Evolutionary conservation across 2,797 vertebrate genomes (phyloP), one percentile per base, ranked within the genome.

Genomic region (Chloroceryle amazona): DNA sequence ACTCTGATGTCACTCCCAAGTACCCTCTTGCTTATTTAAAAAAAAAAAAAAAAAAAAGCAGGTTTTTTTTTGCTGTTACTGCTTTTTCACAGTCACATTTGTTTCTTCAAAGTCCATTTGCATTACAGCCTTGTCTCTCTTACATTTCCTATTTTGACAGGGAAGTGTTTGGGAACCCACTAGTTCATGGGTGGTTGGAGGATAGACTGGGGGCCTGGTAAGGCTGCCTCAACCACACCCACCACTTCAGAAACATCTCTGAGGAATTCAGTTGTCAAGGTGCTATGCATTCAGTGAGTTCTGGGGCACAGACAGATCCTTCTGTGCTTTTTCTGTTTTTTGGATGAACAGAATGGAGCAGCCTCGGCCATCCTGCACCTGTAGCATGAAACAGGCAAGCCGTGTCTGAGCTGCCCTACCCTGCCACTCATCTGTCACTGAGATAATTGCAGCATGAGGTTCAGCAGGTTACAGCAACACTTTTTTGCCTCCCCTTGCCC

Each of bases 11-110:
- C 52, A 63, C 18, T 94, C 62, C 21, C 58, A 83, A 75, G 19
- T 52, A 57, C 13, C 37, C 8, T 15, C 39, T 87, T 92, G 55
- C 49, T 95, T 86, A 91, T 95, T 97, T 94, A 93, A 31, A 54
- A 29, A n/a, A 17, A 2, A 21, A 51, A 66, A 21, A 26, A 2
- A 21, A 51, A 66, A 20, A 4, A 39, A 70, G 17, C 28, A 78
- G 87, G n/a, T 89, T 33, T 93, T 66, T 94, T 66, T 94, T 35
- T 70, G 41, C 41, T 62, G 51, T 71, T 65, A 41, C 91, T 92
- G 75, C 54, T 90, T 92, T 91, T 96, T 89, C 4, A 8, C 47
- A 89, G 89, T 96, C 87, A 58, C 5, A 33, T 84, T 95, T 95
- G 58, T 70, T 97, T 75, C 89, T 95, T 95, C 70, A 41, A 28